Evolutionary conservation across 2,113 vertebrate genomes (phyloP), one percentile per base, ranked within the genome.

Genomic region (Glaucidium brasilianum): DNA sequence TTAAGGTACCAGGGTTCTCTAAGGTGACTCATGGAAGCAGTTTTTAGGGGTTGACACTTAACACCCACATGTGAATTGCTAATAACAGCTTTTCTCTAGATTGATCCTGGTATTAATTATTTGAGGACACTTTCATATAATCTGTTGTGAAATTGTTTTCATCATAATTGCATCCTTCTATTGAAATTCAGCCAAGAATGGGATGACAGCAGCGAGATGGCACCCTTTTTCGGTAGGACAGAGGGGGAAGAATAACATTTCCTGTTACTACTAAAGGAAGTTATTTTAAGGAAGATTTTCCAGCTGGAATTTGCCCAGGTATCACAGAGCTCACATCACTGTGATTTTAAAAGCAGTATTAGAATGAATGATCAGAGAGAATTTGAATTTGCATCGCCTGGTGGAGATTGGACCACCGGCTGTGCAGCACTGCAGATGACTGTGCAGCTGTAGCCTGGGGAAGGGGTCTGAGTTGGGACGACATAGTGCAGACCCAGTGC

Each of bases 181-280:
- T 6, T 90, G 90, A 96, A 96, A 94, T 73, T 73, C 66, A 73
- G 77, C 58, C 84, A 90, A 66, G 29, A 49, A 91, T 68, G 41
- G 75, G 73, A 75, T 90, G 77, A 85, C 69, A 91, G 79, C 53
- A 94, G 37, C 3, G 2, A 81, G 26, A 82, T 81, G 2, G 1
- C 35, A 85, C 45, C 56, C 52, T 30, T 39, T 87, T 93, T 87
- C 60, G 12, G 53, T 85, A 89, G 53, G 49, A 78, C 34, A 35
- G 45, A 85, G 55, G 76, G 58, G 49, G 41, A 95, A 94, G 58
- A 92, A 79, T 78, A 92, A 75, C 45, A 77, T 87, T 97, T 96
- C 92, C 89, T 94, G 53, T 87, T 39, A 16, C 34, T 79, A 58
- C 69, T 52, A 89, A 92, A 94, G 94, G 83, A 96, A 92, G 77